phyloP scores from a whole-genome alignment of 30 jellyfish, hydroid and myxozoan genomes.

The Aurelia coerulea region DNA sequence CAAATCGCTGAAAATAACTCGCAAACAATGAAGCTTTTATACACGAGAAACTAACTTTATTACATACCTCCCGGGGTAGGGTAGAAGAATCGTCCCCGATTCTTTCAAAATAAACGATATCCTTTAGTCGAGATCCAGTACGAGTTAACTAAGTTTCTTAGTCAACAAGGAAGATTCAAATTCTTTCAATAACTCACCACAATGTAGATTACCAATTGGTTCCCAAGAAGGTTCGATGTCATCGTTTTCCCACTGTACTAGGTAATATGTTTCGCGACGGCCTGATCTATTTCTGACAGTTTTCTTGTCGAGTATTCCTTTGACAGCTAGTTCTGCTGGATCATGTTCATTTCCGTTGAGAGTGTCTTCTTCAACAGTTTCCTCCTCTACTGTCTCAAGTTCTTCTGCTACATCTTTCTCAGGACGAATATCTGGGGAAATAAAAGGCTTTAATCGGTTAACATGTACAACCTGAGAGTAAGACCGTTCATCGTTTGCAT shows the following conservation, averaged over 20 bases:
- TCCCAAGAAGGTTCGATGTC: constrained; percentile 24
- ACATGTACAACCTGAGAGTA: constrained; percentile 35
- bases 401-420: neutral
- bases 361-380: neutral
- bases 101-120: neutral
- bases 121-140: too few relatives aligned
- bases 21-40: too few relatives aligned
- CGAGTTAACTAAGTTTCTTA: neutral
- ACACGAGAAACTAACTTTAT: too few relatives aligned
- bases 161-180: too few relatives aligned
- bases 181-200: neutral
- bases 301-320: neutral
- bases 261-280: constrained; percentile 27
- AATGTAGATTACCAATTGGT: constrained; percentile 10
- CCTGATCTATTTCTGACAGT: neutral
- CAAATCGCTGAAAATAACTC: too few relatives aligned
- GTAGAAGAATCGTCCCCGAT: neutral
- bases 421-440: constrained; percentile 21
- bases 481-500: constrained; percentile 42
- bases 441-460: constrained; percentile 30
- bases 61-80: neutral
- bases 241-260: constrained; percentile 39
- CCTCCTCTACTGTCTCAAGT: neutral
- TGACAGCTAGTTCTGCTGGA: constrained; percentile 7
- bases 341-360: neutral